phyloP scores from a whole-genome alignment of 2,797 vertebrate species.

The Gambusia yucatana region DNA sequence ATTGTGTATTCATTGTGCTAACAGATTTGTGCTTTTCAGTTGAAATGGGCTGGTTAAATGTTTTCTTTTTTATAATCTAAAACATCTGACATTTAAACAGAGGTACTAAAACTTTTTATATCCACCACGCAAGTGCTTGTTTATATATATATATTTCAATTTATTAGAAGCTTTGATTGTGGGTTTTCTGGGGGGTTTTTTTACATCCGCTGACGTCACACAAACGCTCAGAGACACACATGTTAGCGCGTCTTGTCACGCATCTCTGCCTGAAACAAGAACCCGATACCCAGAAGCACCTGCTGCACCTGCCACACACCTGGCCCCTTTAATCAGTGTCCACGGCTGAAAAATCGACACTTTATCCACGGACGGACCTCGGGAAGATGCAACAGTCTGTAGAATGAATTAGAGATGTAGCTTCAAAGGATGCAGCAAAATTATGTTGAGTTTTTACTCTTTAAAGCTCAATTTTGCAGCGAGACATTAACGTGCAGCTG shows the following conservation, averaged over 20 bases:
- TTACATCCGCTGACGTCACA: constrained; percentile 56
- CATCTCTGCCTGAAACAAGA: constrained; percentile 55
- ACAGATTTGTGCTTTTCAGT: neutral
- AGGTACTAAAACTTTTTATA: neutral
- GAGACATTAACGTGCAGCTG: constrained; percentile 38
- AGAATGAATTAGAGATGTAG: constrained; percentile 41
- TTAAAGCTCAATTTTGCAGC: constrained; percentile 25
- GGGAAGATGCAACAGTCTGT: constrained; percentile 21
- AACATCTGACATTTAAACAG: neutral
- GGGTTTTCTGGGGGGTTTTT: constrained; percentile 35
- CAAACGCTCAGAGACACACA: constrained; percentile 51
- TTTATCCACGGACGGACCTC: constrained; percentile 32
- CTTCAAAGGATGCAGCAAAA: constrained; percentile 30
- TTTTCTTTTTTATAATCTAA: neutral
- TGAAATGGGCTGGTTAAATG: neutral
- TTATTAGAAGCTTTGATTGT: constrained; percentile 30
- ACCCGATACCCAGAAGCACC: constrained; percentile 77
- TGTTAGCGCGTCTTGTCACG: constrained; percentile 43
- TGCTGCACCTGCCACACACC: constrained; percentile 79
- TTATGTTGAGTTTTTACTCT: constrained; percentile 43
- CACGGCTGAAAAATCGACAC: constrained; percentile 62
- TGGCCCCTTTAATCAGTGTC: constrained; percentile 73
- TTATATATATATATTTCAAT: neutral
- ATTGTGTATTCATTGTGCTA: neutral
- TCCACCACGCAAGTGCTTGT: neutral